Base-by-base conservation (phyloP, 2,113 vertebrate species). In the Gymnogyps californianus region DNA sequence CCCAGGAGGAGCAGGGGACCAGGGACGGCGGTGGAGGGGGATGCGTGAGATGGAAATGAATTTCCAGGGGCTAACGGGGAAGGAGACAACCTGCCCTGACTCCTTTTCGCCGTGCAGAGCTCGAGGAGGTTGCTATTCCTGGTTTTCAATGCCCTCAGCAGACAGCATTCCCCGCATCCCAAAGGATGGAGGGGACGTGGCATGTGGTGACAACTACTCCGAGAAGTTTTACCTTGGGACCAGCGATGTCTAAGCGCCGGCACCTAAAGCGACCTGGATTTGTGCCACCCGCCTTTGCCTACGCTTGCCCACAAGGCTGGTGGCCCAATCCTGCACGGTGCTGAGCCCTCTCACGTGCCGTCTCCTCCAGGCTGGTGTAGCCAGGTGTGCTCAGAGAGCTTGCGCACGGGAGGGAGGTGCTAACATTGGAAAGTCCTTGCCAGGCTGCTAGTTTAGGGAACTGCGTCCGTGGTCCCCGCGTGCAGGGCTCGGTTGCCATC, bases 391-490 rank as follows among this genome's bases (percentile, higher is more conserved):
- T 38, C 55, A 0, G 77, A 7, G 67, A 72, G 77, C 4, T 19
- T 47, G 89, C 2, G 44, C 47, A 1, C 10, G 3, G 70, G 38
- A 78, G 67, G 87, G 94, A 96, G 96, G 47, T 13, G 87, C 76
- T 91, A 65, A 91, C 94, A 95, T 94, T 95, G 96, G 85, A 15
- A 91, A 95, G 90, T 96, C 96, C 93, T 95, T 96, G 85, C 89
- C 70, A 57, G 59, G 78, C 64, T 70, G 74, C 58, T 7, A 16
- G 42, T 40, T 52, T 70, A 1, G 85, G 94, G 92, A 91, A 46
- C 95, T 70, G 77, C 22, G 13, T 28, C 93, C 75, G 4, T 42
- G 96, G 81, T 95, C 83, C 89, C 89, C 72, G 36, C 79, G 88
- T 70, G 82, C 80, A 6, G 85, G 24, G 94, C 94, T 72, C 31